Base-by-base conservation (phyloP, 2,797 vertebrate genomes). In the Saxicola maurus region DNA sequence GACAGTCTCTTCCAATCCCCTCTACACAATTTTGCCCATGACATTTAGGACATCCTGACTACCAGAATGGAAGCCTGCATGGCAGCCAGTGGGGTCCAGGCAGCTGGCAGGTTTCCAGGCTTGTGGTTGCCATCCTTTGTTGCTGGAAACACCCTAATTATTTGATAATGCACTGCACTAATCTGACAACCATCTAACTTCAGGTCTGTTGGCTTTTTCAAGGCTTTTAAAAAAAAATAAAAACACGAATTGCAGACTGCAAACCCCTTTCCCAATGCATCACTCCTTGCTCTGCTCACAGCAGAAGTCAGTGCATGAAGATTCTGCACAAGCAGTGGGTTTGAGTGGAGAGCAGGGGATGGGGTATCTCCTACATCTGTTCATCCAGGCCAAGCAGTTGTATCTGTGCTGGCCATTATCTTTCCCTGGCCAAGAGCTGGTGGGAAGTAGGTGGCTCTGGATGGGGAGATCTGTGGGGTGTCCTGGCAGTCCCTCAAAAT, bases 101-200 rank as follows among this genome's bases (percentile, higher is more conserved):
- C 5, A 60, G n/a, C 33, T 67, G 78, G 38, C 5, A 1, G n/a
- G 9, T 79, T 86, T 86, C 81, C 84, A 86, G 75, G 30, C 67
- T 69, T 79, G 52, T 60, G 52, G n/a, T 52, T 88, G 40, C 52
- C n/a, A 38, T 86, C 38, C 77, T 84, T 62, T 62, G 33, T 79
- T 73, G 69, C 62, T 82, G 69, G 73, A 93, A 95, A 91, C 56
- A 87, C 59, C 51, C 59, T 59, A 66, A 87, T 71, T 68, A 55
- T 28, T 59, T 91, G 40, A 33, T 65, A 68, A 81, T 51, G 28
- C 9, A 31, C 46, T 72, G 35, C 46, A 40, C 65, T 71, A 68
- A 60, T 59, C 53, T 82, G 61, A 49, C 46, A 90, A n/a, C 18
- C 18, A 57, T 38, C 28, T 82, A 62, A 75, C 17, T 35, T 35